phyloP scores from a whole-genome alignment of 2,113 vertebrate species.

The Herpetotheres cachinnans region DNA sequence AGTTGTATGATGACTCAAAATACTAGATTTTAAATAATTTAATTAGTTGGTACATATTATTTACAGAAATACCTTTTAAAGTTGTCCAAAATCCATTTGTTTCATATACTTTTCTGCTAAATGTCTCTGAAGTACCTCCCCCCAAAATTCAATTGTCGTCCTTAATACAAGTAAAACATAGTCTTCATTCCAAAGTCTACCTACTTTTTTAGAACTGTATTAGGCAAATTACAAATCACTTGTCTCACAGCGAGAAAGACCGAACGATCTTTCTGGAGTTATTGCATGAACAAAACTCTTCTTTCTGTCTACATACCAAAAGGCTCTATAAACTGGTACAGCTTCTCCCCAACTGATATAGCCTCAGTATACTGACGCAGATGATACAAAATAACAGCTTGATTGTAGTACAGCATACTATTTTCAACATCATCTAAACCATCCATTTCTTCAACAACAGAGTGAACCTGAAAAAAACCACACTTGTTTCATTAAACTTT shows the following conservation, averaged over 20 bases:
- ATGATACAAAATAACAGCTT: conserved; percentile 94
- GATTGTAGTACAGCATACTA: conserved; percentile 95
- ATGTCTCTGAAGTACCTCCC: background rate
- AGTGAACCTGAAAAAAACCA: conserved; percentile 80
- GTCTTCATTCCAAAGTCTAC: background rate
- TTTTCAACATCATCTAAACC: conserved; percentile 97
- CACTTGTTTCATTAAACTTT: background rate
- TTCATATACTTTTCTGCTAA: background rate
- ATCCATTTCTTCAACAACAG: conserved; percentile 91
- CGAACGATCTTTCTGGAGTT: background rate
- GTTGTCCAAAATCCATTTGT: background rate
- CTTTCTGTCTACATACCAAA: conserved; percentile 83
- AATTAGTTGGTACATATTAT: background rate
- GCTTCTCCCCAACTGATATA: conserved; percentile 91
- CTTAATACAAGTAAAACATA: background rate
- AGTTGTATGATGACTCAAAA: background rate
- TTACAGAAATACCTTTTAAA: background rate
- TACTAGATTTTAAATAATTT: background rate
- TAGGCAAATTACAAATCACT: background rate
- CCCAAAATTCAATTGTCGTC: background rate
- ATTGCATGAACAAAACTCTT: background rate
- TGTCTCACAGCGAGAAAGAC: background rate
- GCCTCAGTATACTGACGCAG: conserved; percentile 93
- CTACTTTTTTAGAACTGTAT: background rate
- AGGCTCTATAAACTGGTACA: conserved; percentile 97